Conservation (phyloP, 2,113 vertebrate genomes). For the Psophia crepitans region DNA sequence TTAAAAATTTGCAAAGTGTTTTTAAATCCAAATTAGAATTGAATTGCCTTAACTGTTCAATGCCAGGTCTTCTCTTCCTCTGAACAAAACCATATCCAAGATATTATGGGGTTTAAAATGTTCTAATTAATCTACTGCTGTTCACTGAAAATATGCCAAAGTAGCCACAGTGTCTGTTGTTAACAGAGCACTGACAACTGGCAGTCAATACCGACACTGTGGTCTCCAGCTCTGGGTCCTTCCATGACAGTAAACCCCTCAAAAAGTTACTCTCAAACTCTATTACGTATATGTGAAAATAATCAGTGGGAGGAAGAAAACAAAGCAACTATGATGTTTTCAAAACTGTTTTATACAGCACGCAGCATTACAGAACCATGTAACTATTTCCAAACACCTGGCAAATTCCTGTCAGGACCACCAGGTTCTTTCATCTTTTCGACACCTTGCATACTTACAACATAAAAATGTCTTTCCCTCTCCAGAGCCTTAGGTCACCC, state of each 20-base stretch:
- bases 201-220: neutral
- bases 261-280: slow-evolving; percentile 19
- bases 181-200: neutral
- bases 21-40: slow-evolving; percentile 22
- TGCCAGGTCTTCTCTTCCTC: neutral
- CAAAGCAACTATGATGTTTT: neutral
- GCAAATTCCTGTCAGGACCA: neutral
- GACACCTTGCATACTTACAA: neutral
- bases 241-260: neutral
- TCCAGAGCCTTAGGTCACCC: neutral
- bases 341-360: neutral
- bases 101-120: neutral
- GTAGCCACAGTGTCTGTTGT: neutral
- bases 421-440: neutral
- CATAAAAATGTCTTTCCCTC: neutral
- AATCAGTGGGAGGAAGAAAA: neutral
- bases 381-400: neutral
- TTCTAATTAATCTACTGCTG: neutral
- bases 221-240: neutral
- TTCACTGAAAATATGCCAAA: neutral
- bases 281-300: neutral
- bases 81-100: neutral
- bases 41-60: neutral
- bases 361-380: neutral
- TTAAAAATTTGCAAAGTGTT: slow-evolving; percentile 4